Evolutionary conservation across 2,888 invertebrate species (phyloP).

Genomic region (Odiellus spinosus): DNA sequence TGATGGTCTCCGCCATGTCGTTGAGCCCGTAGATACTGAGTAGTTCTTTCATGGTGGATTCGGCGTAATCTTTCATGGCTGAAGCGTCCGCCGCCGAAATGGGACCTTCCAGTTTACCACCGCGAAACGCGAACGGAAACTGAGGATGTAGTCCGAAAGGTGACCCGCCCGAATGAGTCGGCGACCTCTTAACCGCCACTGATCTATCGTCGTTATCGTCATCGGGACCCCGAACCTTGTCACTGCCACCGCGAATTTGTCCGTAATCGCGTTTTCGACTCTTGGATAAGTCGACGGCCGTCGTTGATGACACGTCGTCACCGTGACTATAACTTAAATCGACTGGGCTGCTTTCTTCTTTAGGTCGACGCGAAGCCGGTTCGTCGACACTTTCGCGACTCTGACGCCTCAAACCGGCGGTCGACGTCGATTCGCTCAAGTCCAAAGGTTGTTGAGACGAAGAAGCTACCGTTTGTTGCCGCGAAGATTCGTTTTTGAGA

Average conservation of each 20-base stretch:
- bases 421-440: background rate
- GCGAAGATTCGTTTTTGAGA: background rate
- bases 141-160: background rate
- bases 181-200: background rate
- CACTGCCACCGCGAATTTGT: no score
- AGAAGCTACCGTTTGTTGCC: background rate
- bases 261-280: no score
- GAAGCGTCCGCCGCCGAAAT: slow-evolving; percentile 33
- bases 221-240: no score
- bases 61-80: slow-evolving; percentile 56
- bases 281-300: background rate
- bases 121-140: background rate
- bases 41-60: slow-evolving; percentile 61
- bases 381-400: background rate
- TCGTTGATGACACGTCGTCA: background rate
- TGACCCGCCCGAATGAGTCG: background rate
- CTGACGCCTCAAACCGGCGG: no score
- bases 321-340: background rate
- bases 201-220: background rate
- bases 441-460: background rate
- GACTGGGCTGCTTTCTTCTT: background rate
- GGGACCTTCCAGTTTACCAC: background rate
- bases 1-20: slow-evolving; percentile 51
- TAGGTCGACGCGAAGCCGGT: background rate
- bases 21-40: slow-evolving; percentile 59